Conservation (phyloP, 2,888 invertebrate species). For the Acronicta leporina region DNA sequence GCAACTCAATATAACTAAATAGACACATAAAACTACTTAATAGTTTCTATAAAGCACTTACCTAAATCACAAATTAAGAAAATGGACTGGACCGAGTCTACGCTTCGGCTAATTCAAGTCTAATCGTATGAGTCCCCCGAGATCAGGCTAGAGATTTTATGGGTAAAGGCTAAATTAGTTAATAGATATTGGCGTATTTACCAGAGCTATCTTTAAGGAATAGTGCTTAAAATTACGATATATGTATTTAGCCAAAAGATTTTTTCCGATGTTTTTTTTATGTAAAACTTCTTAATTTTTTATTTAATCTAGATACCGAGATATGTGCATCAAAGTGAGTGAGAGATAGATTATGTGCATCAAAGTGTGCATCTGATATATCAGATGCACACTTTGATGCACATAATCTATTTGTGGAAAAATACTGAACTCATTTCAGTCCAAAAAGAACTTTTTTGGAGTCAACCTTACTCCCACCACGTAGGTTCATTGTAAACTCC, state of each 20-base stretch:
- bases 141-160: constrained; percentile 16
- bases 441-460: constrained; percentile 24
- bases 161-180: constrained; percentile 9
- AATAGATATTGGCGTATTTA: neutral
- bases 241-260: too few species aligned
- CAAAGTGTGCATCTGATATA: too few species aligned
- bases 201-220: neutral
- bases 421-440: neutral
- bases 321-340: too few species aligned
- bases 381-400: too few species aligned
- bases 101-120: constrained; percentile 23
- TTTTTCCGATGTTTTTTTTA: too few species aligned
- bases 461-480: constrained; percentile 28
- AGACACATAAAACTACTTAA: constrained; percentile 7
- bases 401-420: too few species aligned
- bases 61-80: constrained; percentile 40
- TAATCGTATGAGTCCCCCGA: constrained; percentile 31
- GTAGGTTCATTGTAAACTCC: constrained; percentile 55
- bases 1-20: constrained; percentile 9
- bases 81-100: constrained; percentile 23
- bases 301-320: too few species aligned
- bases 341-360: too few species aligned
- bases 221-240: too few species aligned
- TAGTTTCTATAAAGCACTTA: constrained; percentile 19
- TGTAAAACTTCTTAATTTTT: too few species aligned